Percentiles rank a stretch among this genome's conserved stretches.
These are phyloP conservation scores for Ormyrus nitidulus DNA, from an alignment of 2,888 invertebrate species.

Conservation along the genomic window DNA sequence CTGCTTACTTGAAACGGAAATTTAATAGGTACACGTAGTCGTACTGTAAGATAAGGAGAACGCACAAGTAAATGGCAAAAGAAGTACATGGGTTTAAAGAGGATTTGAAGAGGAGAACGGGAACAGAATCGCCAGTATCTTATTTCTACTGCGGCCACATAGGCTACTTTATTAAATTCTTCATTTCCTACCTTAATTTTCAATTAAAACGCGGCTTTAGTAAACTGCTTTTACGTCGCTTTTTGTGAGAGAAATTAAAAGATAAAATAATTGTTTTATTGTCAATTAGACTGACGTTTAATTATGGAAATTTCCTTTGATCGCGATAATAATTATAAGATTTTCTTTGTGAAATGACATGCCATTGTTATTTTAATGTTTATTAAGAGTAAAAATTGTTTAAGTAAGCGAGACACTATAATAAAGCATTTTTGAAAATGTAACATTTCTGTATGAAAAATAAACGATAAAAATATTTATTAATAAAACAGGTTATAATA, in stretches of 20 bases:
- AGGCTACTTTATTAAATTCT: slow-evolving; percentile 22
- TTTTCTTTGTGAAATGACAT: too few relatives aligned
- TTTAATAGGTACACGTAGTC: slow-evolving; percentile 13
- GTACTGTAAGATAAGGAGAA: background rate
- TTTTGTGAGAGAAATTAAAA: background rate
- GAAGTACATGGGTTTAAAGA: slow-evolving; percentile 32
- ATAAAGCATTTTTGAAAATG: too few relatives aligned
- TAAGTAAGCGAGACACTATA: too few relatives aligned
- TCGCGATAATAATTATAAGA: too few relatives aligned
- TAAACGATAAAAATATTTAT: too few relatives aligned
- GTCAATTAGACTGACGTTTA: too few relatives aligned
- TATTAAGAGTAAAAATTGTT: too few relatives aligned
- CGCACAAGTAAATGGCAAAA: slow-evolving; percentile 22
- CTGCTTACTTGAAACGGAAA: slow-evolving; percentile 10
- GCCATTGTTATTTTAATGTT: too few relatives aligned
- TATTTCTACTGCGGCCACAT: slow-evolving; percentile 11
- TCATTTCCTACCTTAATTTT: slow-evolving; percentile 21
- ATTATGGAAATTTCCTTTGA: too few relatives aligned
- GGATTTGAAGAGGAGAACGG: slow-evolving; percentile 28
- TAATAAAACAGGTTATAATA: too few relatives aligned
- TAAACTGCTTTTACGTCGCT: background rate
- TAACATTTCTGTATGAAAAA: too few relatives aligned
- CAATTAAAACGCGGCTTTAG: background rate
- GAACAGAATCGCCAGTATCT: slow-evolving; percentile 27
- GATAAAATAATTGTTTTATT: too few relatives aligned